Percentiles rank a stretch among this genome's conserved stretches.
These are phyloP conservation scores for Sebastes goodei DNA, from an alignment of 2,797 vertebrate genomes.

Conservation along the genomic window DNA sequence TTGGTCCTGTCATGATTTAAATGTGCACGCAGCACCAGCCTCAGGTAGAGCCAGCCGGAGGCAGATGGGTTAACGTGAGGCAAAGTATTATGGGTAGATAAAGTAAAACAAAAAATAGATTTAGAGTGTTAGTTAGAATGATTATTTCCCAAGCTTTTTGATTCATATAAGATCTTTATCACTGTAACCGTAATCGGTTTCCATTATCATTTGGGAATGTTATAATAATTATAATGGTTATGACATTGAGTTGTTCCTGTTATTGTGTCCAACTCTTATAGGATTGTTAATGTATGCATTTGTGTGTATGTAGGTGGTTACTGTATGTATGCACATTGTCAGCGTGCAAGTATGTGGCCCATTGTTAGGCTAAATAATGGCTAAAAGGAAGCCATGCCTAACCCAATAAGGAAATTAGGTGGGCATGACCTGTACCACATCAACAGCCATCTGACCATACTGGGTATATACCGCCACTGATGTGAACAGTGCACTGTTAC, in stretches of 20 bases:
- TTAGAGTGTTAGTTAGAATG: no score
- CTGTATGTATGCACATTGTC: neutral
- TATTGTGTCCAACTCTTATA: neutral
- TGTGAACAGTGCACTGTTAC: slow-evolving; percentile 7
- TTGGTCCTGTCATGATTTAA: neutral
- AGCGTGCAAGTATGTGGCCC: neutral
- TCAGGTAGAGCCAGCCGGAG: neutral
- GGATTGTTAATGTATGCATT: neutral
- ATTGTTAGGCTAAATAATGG: neutral
- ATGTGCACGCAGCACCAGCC: neutral
- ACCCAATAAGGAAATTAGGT: slow-evolving; percentile 28
- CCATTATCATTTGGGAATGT: neutral
- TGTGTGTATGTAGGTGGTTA: neutral
- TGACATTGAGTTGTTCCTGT: neutral
- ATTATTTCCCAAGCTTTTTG: neutral
- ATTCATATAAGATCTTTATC: no score
- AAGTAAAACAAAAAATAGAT: no score
- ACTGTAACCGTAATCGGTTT: neutral
- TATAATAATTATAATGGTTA: neutral
- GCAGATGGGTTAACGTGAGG: no score
- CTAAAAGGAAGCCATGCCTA: neutral
- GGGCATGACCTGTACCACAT: neutral
- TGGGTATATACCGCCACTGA: no score
- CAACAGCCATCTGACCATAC: neutral
- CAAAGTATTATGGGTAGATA: no score